Conservation (phyloP, 2,797 vertebrate species). For the Thamnophis elegans region DNA sequence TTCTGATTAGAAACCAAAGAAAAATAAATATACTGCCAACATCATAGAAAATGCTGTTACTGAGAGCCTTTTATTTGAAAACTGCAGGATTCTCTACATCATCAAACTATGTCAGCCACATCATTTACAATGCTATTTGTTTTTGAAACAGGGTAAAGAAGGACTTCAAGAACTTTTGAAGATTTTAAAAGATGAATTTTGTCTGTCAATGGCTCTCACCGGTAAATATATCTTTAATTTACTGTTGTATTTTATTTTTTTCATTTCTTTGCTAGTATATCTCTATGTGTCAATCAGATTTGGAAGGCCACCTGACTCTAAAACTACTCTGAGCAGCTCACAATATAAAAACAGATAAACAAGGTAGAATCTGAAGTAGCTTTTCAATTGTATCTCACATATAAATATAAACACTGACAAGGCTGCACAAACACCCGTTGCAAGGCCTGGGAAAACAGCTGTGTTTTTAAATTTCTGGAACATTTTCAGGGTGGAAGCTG, state of each 20-base stretch:
- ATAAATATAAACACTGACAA: neutral
- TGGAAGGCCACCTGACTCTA: neutral
- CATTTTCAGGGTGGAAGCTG: neutral
- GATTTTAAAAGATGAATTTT: conserved; percentile 90
- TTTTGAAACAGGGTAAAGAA: conserved; percentile 81
- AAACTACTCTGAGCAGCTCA: neutral
- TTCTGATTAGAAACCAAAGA: neutral
- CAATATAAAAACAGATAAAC: neutral
- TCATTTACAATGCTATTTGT: conserved; percentile 20
- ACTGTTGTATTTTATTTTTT: neutral
- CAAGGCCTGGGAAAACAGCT: neutral
- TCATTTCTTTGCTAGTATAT: neutral
- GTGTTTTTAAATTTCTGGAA: neutral
- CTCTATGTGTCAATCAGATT: neutral
- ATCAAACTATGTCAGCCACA: neutral
- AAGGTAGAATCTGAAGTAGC: neutral
- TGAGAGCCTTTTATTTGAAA: conserved; percentile 6
- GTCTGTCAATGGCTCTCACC: conserved; percentile 86
- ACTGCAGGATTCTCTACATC: neutral
- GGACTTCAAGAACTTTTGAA: conserved; percentile 85
- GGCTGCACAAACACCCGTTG: neutral
- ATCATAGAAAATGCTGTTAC: neutral
- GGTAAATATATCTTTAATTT: conserved; percentile 71
- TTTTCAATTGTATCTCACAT: neutral
- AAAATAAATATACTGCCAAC: neutral